Evolutionary conservation across 2,113 vertebrate genomes (phyloP).

Genomic region (Phalacrocorax carbo): DNA sequence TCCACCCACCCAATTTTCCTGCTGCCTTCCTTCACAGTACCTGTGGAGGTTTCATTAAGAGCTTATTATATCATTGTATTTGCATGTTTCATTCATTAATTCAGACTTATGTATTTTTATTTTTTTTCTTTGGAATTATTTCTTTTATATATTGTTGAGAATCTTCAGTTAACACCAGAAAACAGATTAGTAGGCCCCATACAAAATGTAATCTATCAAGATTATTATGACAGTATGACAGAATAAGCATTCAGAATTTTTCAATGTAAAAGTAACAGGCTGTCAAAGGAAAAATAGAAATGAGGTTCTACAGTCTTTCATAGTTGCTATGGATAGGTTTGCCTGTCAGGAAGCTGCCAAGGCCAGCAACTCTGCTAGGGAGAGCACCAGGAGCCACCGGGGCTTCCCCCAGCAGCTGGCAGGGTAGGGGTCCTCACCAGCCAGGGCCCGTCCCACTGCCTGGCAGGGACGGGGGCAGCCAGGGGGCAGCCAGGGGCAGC

Average conservation of each 20-base stretch:
- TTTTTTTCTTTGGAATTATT: background rate
- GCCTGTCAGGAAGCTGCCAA: background rate
- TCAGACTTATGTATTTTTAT: background rate
- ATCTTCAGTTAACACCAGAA: background rate
- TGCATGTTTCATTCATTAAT: background rate
- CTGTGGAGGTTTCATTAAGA: background rate
- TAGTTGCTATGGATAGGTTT: background rate
- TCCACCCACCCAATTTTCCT: background rate
- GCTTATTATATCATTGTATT: background rate
- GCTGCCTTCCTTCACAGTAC: background rate
- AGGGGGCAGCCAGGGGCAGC: background rate
- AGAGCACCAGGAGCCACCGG: rapidly evolving
- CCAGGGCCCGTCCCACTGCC: rapidly evolving
- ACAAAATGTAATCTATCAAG: background rate
- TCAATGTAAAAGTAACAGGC: background rate
- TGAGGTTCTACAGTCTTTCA: background rate
- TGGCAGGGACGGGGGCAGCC: background rate
- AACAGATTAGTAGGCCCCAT: background rate
- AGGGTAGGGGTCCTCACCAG: rapidly evolving
- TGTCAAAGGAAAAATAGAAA: background rate
- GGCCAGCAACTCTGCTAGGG: rapidly evolving
- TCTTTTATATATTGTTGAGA: background rate
- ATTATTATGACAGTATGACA: background rate
- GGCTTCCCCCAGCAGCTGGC: rapidly evolving
- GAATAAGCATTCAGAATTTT: background rate